Evolutionary conservation across 2,113 vertebrate species (phyloP).

Genomic region (Sebastes fasciatus): DNA sequence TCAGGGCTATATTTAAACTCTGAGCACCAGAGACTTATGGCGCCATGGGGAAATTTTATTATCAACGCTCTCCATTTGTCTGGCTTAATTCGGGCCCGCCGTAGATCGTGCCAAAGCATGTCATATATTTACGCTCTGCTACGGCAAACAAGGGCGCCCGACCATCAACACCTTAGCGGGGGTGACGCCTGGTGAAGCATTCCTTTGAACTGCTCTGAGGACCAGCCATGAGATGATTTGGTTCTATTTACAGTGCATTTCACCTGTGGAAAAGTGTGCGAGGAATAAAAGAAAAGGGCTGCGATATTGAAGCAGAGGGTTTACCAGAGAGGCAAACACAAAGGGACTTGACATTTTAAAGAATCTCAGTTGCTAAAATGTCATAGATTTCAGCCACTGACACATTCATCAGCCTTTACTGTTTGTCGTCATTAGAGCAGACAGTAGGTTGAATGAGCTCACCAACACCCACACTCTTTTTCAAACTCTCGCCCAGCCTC

Average conservation of each 20-base stretch:
- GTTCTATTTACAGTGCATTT: slow-evolving; percentile 53
- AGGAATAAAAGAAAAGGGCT: slow-evolving; percentile 1
- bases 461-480: not conserved
- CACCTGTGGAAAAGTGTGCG: slow-evolving; percentile 16
- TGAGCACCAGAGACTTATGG: slow-evolving; percentile 71
- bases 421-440: slow-evolving; percentile 51
- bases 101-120: slow-evolving; percentile 48
- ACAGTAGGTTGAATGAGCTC: slow-evolving; percentile 26
- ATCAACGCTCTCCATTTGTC: slow-evolving; percentile 71
- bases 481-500: not conserved
- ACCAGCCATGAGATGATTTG: slow-evolving; percentile 11
- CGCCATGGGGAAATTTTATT: slow-evolving; percentile 74
- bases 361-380: slow-evolving; percentile 55
- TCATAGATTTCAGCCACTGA: slow-evolving; percentile 59
- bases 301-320: slow-evolving; percentile 32
- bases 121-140: slow-evolving; percentile 63
- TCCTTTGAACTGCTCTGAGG: slow-evolving; percentile 36
- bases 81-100: slow-evolving; percentile 69
- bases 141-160: slow-evolving; percentile 67
- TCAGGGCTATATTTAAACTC: slow-evolving; percentile 80
- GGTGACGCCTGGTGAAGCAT: slow-evolving; percentile 31
- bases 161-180: slow-evolving; percentile 41
- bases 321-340: slow-evolving; percentile 61
- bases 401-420: slow-evolving; percentile 44
- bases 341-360: slow-evolving; percentile 61